These are phyloP conservation scores for Keiferia lycopersicella DNA, from an alignment of 2,888 invertebrate genomes.

Conservation along the genomic window DNA sequence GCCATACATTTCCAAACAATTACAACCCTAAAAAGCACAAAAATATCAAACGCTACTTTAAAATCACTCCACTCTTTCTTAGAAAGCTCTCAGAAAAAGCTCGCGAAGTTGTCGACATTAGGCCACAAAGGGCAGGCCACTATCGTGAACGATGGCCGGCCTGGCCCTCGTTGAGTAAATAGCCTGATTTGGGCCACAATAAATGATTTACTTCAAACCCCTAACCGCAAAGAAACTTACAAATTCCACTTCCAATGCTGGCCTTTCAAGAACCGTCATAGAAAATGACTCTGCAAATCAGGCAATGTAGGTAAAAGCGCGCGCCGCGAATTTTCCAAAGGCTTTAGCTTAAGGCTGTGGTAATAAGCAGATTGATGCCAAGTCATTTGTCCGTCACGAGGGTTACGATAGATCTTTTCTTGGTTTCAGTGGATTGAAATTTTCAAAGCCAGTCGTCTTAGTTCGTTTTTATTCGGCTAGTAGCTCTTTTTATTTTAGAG, in stretches of 20 bases:
- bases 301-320: not conserved
- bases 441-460: slow-evolving; percentile 10
- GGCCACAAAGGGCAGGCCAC: slow-evolving; percentile 36
- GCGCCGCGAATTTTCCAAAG: not conserved
- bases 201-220: slow-evolving; percentile 66
- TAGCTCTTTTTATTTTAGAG: not conserved
- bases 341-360: slow-evolving; percentile 49
- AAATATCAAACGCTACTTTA: not conserved
- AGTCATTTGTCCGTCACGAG: slow-evolving; percentile 63
- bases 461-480: not conserved
- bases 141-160: slow-evolving; percentile 60
- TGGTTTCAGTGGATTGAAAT: slow-evolving; percentile 23
- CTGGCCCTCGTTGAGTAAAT: slow-evolving; percentile 69
- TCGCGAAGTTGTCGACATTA: slow-evolving; percentile 21
- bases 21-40: not conserved
- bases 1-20: not conserved
- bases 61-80: slow-evolving; percentile 6
- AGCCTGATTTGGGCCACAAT: slow-evolving; percentile 72
- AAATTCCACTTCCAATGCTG: not conserved
- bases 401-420: slow-evolving; percentile 35
- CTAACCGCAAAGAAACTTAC: not conserved
- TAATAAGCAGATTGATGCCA: slow-evolving; percentile 76
- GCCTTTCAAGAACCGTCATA: not conserved
- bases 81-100: slow-evolving; percentile 17
- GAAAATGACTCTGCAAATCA: not conserved